phyloP scores from a whole-genome alignment of 2,797 vertebrate genomes.

The Helarctos malayanus region DNA sequence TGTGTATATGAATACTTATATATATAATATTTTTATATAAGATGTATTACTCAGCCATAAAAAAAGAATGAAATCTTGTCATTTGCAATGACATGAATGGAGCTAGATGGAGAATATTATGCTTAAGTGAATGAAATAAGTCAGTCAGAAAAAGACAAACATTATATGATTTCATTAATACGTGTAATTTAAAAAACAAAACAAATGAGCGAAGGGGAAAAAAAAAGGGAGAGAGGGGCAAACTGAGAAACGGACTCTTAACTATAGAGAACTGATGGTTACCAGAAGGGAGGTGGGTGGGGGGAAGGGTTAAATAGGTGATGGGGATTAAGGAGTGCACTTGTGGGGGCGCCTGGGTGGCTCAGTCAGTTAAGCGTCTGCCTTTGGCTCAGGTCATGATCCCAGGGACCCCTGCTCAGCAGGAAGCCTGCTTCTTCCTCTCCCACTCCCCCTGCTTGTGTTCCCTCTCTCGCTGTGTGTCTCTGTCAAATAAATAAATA shows the following conservation, averaged over 20 bases:
- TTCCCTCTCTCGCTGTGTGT: no score
- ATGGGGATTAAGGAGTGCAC: background rate
- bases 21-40: no score
- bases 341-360: background rate
- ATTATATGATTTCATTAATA: background rate
- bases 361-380: no score
- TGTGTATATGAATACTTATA: background rate
- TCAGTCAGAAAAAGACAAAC: background rate
- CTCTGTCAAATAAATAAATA: no score
- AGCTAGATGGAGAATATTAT: background rate
- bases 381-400: no score
- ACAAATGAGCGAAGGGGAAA: background rate
- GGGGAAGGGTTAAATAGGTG: background rate
- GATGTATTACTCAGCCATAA: background rate
- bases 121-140: background rate
- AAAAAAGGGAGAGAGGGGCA: background rate
- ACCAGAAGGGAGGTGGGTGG: background rate
- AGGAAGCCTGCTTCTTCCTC: no score
- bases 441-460: no score
- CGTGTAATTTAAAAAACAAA: background rate
- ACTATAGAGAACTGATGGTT: background rate
- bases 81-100: background rate
- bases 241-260: background rate
- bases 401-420: no score
- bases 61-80: background rate